Evolutionary conservation across 30 jellyfish, hydroid and myxozoan species (phyloP).

Genomic region (Aurelia aurita): DNA sequence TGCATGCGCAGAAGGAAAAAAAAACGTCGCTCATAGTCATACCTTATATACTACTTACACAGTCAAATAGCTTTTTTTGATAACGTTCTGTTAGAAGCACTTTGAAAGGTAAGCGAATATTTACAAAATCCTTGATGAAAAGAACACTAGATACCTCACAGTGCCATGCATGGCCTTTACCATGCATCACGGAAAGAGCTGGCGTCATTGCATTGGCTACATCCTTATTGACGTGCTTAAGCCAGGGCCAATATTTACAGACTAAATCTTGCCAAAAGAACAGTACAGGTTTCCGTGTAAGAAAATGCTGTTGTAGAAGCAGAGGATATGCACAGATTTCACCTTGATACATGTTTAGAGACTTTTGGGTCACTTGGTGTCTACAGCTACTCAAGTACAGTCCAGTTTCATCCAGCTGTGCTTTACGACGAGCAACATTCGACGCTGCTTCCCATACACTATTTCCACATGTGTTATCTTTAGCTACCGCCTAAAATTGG

Average conservation of each 20-base stretch:
- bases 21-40: too few relatives aligned
- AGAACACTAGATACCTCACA: constrained; percentile 15
- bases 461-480: constrained; percentile 21
- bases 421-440: constrained; percentile 11
- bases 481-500: too few relatives aligned
- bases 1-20: too few relatives aligned
- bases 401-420: constrained; percentile 24
- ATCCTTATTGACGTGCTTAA: not conserved
- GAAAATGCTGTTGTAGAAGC: constrained; percentile 11
- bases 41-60: too few relatives aligned
- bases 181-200: constrained; percentile 50
- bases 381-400: constrained; percentile 29
- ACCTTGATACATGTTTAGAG: constrained; percentile 9
- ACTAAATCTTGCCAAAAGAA: constrained; percentile 15
- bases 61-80: too few relatives aligned
- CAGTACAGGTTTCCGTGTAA: not conserved
- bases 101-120: too few relatives aligned
- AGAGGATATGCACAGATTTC: constrained; percentile 20
- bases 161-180: constrained; percentile 43
- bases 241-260: constrained; percentile 26
- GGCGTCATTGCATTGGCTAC: constrained; percentile 39
- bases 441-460: constrained; percentile 35
- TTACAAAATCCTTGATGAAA: not conserved
- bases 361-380: constrained; percentile 12
- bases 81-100: too few relatives aligned